Evolutionary conservation across 2,797 vertebrate species (phyloP).

Genomic region (Petrocephalus schoutedeni): DNA sequence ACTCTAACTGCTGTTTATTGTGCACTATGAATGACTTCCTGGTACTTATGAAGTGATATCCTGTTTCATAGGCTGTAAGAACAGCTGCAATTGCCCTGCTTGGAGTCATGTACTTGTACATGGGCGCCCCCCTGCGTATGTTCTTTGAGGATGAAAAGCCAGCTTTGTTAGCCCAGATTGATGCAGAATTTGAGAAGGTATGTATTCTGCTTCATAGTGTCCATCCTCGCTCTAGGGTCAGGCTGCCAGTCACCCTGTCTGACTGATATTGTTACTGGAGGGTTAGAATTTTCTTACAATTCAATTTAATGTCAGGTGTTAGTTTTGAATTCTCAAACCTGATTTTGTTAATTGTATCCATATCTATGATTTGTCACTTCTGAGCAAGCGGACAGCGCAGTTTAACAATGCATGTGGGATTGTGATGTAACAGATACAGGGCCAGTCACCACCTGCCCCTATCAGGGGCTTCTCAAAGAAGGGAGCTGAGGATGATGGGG

Average conservation of each 20-base stretch:
- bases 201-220: not conserved
- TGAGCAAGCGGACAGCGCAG: not conserved
- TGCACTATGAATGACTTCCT: not conserved
- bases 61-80: slow-evolving; percentile 70
- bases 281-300: not conserved
- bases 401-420: not conserved
- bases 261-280: not conserved
- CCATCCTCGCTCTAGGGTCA: not conserved
- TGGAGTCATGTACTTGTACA: slow-evolving; percentile 91
- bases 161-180: slow-evolving; percentile 88
- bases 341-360: not conserved
- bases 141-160: slow-evolving; percentile 98
- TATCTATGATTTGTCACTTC: not conserved
- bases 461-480: slow-evolving; percentile 65
- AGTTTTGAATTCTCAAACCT: not conserved
- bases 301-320: not conserved
- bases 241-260: not conserved
- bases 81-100: slow-evolving; percentile 86
- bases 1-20: not conserved
- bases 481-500: slow-evolving; percentile 52
- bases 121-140: slow-evolving; percentile 88
- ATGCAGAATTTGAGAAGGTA: slow-evolving; percentile 96
- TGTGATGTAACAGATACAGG: slow-evolving; percentile 74
- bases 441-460: slow-evolving; percentile 78
- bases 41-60: not conserved